Percentiles rank a stretch among this genome's conserved stretches.
Conservation (phyloP, 2,888 invertebrate genomes). For the Zygothrica quintamaculata region DNA sequence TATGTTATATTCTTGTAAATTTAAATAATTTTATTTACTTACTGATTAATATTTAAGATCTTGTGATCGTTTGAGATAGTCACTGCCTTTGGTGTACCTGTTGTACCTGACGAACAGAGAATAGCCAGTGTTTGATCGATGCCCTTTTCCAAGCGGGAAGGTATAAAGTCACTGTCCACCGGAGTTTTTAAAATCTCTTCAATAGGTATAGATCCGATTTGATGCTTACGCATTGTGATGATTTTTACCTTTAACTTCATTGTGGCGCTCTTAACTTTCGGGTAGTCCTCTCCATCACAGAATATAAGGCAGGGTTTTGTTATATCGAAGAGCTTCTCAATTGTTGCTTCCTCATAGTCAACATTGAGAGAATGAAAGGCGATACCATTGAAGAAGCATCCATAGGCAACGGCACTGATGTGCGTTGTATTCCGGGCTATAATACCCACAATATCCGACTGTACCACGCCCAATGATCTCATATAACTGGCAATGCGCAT, state of each 20-base stretch:
- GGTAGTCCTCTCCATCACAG: slow-evolving; percentile 66
- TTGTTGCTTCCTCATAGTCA: slow-evolving; percentile 46
- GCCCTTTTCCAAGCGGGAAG: slow-evolving; percentile 64
- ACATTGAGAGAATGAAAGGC: slow-evolving; percentile 68
- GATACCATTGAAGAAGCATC: slow-evolving; percentile 72
- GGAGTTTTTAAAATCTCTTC: slow-evolving; percentile 40
- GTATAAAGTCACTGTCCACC: slow-evolving; percentile 48
- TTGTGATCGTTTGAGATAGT: slow-evolving; percentile 57
- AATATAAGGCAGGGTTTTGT: slow-evolving; percentile 67
- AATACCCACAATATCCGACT: slow-evolving; percentile 75
- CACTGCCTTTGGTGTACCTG: too few relatives aligned
- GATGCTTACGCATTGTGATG: slow-evolving; percentile 60
- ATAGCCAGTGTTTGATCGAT: slow-evolving; percentile 75
- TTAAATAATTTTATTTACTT: slow-evolving; percentile 12
- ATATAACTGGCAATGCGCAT: slow-evolving; percentile 67
- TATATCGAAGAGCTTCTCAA: slow-evolving; percentile 52
- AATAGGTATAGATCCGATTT: slow-evolving; percentile 35
- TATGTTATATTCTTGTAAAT: neutral
- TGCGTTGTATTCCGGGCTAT: slow-evolving; percentile 72
- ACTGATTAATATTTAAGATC: slow-evolving; percentile 37
- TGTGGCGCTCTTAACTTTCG: slow-evolving; percentile 47
- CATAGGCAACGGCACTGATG: slow-evolving; percentile 66
- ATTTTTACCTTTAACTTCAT: slow-evolving; percentile 34
- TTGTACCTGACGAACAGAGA: slow-evolving; percentile 81
- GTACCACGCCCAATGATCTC: slow-evolving; percentile 50